Evolutionary conservation across 2,888 invertebrate species (phyloP).

Genomic region (Halocaridina rubra): DNA sequence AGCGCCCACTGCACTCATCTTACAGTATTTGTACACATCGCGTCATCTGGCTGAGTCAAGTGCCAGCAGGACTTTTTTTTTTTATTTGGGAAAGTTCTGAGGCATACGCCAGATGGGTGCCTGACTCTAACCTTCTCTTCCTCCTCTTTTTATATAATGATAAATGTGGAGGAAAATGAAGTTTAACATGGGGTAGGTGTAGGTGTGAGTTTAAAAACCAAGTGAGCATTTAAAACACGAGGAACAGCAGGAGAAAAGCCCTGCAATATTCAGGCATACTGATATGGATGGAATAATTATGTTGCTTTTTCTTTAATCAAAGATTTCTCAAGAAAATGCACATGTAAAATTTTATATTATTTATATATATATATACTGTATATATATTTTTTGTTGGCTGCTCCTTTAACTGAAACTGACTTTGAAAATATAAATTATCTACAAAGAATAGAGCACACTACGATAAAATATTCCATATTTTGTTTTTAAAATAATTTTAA

Average conservation of each 20-base stretch:
- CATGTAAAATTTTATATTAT: conserved; percentile 52
- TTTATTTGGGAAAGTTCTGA: conserved; percentile 60
- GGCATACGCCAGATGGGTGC: conserved; percentile 55
- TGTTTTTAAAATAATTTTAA: conserved; percentile 40
- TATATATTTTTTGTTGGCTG: conserved; percentile 58
- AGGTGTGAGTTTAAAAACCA: conserved; percentile 29
- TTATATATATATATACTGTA: too few species aligned
- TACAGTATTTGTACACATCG: conserved; percentile 59
- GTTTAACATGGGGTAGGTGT: conserved; percentile 38
- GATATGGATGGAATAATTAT: conserved; percentile 59
- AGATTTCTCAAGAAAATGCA: conserved; percentile 55
- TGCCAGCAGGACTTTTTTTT: conserved; percentile 52
- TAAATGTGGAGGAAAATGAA: conserved; percentile 37
- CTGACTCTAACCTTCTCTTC: conserved; percentile 49
- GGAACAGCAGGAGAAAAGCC: conserved; percentile 30
- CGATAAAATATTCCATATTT: conserved; percentile 31
- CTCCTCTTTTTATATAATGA: too few species aligned
- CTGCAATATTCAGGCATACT: conserved; percentile 54
- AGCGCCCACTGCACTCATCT: conserved; percentile 60
- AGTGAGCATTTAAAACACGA: conserved; percentile 46
- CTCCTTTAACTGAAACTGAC: conserved; percentile 54
- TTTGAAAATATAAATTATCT: conserved; percentile 53
- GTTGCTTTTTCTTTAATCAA: conserved; percentile 46
- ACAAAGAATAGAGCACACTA: conserved; percentile 51
- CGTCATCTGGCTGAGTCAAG: conserved; percentile 57